Evolutionary conservation across 35 echinoderm and acorn worm species (phyloP).

Genomic region (Chiridota heheva): DNA sequence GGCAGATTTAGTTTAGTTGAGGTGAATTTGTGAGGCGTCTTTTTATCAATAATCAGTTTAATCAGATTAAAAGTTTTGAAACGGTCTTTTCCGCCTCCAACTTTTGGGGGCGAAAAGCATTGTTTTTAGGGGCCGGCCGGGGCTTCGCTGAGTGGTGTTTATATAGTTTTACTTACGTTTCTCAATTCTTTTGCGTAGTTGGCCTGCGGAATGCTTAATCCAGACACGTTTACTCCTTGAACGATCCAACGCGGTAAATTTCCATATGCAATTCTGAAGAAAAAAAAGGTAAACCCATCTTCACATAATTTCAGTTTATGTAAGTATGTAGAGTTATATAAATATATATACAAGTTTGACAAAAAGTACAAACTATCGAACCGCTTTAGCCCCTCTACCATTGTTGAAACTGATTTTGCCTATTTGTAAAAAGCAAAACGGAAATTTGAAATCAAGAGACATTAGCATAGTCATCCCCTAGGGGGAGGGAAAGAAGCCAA

Average conservation of each 20-base stretch:
- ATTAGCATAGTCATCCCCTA: conserved; percentile 1
- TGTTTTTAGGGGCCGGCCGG: too few relatives aligned
- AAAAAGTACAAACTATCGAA: conserved; percentile 13
- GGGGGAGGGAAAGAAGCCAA: too few relatives aligned
- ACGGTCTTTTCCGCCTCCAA: too few relatives aligned
- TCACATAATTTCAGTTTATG: neutral
- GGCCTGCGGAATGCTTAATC: conserved; percentile 56
- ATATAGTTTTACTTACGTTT: conserved; percentile 33
- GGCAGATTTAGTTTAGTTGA: too few relatives aligned
- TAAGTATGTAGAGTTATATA: neutral
- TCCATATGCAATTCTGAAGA: conserved; percentile 84
- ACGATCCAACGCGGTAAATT: conserved; percentile 91
- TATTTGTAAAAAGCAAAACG: conserved; percentile 21
- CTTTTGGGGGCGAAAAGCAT: too few relatives aligned
- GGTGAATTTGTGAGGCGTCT: too few relatives aligned
- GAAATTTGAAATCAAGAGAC: neutral
- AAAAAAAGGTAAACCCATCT: neutral
- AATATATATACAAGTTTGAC: neutral
- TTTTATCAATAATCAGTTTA: too few relatives aligned
- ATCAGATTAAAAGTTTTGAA: too few relatives aligned
- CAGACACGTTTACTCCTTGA: conserved; percentile 54
- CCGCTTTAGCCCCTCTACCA: neutral
- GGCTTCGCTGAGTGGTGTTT: too few relatives aligned
- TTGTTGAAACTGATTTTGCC: neutral
- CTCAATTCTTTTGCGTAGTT: conserved; percentile 66